These are phyloP conservation scores for Oreonectes daqikongensis DNA, from an alignment of 2,797 vertebrate genomes.

Conservation along the genomic window DNA sequence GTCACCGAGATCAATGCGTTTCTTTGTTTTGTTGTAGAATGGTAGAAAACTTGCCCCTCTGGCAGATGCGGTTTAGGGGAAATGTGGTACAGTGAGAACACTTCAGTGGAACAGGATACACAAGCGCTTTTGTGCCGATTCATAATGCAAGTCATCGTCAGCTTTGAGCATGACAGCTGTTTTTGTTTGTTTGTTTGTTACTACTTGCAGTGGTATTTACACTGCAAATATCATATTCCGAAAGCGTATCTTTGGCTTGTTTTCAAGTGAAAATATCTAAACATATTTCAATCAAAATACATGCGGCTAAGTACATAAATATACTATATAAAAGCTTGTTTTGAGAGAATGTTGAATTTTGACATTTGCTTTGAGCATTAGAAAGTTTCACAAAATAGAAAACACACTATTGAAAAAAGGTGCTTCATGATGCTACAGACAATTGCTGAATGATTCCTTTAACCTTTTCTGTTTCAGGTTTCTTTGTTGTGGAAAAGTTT, in stretches of 20 bases:
- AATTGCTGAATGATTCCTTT: too few species aligned
- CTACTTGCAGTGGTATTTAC: neutral
- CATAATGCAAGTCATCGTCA: conserved; percentile 22
- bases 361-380: neutral
- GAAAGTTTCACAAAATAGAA: neutral
- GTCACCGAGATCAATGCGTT: conserved; percentile 20
- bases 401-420: too few species aligned
- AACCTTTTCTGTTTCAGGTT: too few species aligned
- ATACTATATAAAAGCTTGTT: neutral
- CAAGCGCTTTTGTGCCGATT: neutral
- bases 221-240: neutral
- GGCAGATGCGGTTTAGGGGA: conserved; percentile 63
- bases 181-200: conserved; percentile 14
- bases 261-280: neutral
- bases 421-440: too few species aligned
- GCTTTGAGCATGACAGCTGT: neutral
- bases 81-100: conserved; percentile 18
- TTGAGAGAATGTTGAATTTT: too few species aligned
- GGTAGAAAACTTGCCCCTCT: conserved; percentile 2
- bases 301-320: too few species aligned
- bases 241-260: neutral
- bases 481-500: neutral
- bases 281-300: neutral
- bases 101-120: conserved; percentile 4
- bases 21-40: conserved; percentile 19